Evolutionary conservation across 1,140 invertebrate species (phyloP).

Genomic region (Fopius arisanus): DNA sequence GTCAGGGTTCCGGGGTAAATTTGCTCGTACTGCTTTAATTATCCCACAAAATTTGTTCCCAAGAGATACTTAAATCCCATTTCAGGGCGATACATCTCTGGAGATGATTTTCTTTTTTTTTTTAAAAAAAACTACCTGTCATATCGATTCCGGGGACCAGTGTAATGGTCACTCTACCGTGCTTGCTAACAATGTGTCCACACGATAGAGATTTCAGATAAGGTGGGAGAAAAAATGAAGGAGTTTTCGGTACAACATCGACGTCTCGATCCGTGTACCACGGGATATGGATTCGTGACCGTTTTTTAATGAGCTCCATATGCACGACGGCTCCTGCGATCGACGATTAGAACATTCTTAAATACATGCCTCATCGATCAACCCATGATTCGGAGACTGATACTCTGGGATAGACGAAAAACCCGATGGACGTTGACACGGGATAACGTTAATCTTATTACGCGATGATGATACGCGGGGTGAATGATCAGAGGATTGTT

Average conservation of each 20-base stretch:
- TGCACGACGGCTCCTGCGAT: conserved; percentile 4
- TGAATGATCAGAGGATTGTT: neutral
- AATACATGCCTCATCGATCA: conserved; percentile 2
- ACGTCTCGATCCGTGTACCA: neutral
- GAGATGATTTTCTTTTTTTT: neutral
- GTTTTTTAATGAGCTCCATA: conserved; percentile 10
- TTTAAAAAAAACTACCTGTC: neutral
- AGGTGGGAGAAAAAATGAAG: neutral
- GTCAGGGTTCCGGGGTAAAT: neutral
- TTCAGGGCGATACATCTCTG: neutral
- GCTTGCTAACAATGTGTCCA: conserved; percentile 12
- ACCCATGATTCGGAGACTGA: neutral
- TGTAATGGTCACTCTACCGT: conserved; percentile 4
- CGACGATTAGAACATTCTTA: conserved; percentile 11
- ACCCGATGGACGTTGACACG: conserved; percentile 6
- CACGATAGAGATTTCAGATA: conserved; percentile 8
- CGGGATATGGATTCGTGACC: neutral
- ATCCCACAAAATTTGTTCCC: neutral
- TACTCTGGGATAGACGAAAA: neutral
- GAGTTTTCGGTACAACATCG: neutral
- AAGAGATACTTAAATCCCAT: neutral
- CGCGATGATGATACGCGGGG: neutral
- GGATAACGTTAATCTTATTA: conserved; percentile 9
- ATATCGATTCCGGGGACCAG: neutral
- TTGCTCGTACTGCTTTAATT: neutral